phyloP scores from a whole-genome alignment of 1,140 invertebrate species.

The Penaeus japonicus region DNA sequence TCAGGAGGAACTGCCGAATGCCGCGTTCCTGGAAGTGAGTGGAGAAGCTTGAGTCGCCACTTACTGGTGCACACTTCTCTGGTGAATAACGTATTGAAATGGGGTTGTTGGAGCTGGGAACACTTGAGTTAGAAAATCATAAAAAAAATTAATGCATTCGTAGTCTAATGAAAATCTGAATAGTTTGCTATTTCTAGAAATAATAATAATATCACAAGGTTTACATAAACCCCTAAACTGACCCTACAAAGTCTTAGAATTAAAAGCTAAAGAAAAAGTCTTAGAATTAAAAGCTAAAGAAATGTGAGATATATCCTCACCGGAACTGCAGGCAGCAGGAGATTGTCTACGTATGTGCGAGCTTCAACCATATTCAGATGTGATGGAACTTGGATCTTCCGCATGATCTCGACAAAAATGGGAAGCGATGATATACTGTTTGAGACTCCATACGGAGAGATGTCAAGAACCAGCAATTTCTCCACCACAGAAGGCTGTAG shows the following conservation, averaged over 20 bases:
- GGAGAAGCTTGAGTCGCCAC: neutral
- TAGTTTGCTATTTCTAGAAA: no score
- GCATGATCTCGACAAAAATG: slow-evolving; percentile 74
- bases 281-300: neutral
- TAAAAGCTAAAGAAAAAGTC: neutral
- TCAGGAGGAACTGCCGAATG: slow-evolving; percentile 76
- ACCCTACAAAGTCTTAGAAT: neutral
- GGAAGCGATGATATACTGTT: slow-evolving; percentile 72
- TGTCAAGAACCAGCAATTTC: slow-evolving; percentile 83
- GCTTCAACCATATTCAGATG: slow-evolving; percentile 37
- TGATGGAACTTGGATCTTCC: slow-evolving; percentile 66
- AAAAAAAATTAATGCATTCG: no score
- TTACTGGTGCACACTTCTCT: no score
- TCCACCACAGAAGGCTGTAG: slow-evolving; percentile 78
- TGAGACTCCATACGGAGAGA: slow-evolving; percentile 77
- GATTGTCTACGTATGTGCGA: slow-evolving; percentile 32
- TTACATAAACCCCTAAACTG: no score
- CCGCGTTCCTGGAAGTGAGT: slow-evolving; percentile 63
- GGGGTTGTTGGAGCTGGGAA: no score
- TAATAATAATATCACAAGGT: no score
- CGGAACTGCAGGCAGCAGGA: slow-evolving; percentile 31
- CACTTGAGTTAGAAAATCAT: neutral
- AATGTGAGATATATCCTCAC: slow-evolving; percentile 28
- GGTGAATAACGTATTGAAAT: no score
- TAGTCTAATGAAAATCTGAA: no score